Conservation (phyloP, 1,140 invertebrate species). For the Anagrus nilaparvatae region DNA sequence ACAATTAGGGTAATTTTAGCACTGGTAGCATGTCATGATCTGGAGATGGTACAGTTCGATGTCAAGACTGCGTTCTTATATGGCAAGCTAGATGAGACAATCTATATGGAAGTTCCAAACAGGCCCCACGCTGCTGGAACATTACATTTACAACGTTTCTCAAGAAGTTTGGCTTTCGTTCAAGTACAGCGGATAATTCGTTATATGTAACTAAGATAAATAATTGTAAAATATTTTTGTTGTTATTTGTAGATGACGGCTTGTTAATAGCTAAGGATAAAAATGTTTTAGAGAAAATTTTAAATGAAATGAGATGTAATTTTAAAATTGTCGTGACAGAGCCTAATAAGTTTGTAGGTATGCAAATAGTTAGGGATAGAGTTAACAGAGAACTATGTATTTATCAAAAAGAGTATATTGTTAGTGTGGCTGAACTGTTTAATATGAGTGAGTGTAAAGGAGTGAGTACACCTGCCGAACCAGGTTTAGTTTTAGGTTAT, state of each 20-base stretch:
- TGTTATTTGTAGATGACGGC: constrained; percentile 11
- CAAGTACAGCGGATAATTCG: constrained; percentile 10
- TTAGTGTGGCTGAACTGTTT: constrained; percentile 9
- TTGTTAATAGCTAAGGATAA: neutral
- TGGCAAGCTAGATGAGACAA: too few relatives aligned
- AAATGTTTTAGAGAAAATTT: constrained; percentile 6
- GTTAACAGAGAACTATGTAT: constrained; percentile 5
- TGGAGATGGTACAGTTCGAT: too few relatives aligned
- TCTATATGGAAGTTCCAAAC: too few relatives aligned
- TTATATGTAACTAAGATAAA: constrained; percentile 7
- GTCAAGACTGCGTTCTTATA: too few relatives aligned
- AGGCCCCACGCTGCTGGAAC: constrained; percentile 29
- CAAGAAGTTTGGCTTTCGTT: constrained; percentile 10
- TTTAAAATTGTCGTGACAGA: constrained; percentile 13
- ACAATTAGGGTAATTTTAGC: too few relatives aligned
- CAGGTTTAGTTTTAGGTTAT: constrained; percentile 7
- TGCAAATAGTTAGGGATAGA: constrained; percentile 13
- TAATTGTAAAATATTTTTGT: constrained; percentile 8
- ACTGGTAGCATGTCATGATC: too few relatives aligned
- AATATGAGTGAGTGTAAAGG: constrained; percentile 11
- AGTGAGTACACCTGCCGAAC: constrained; percentile 13
- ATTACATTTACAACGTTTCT: constrained; percentile 23
- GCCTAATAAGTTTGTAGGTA: constrained; percentile 9
- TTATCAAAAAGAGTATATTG: constrained; percentile 9
- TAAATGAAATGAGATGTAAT: constrained; percentile 5